Evolutionary conservation across 2,888 invertebrate species (phyloP), one percentile per base, ranked within the genome.

Genomic region (Limnephilus marmoratus): DNA sequence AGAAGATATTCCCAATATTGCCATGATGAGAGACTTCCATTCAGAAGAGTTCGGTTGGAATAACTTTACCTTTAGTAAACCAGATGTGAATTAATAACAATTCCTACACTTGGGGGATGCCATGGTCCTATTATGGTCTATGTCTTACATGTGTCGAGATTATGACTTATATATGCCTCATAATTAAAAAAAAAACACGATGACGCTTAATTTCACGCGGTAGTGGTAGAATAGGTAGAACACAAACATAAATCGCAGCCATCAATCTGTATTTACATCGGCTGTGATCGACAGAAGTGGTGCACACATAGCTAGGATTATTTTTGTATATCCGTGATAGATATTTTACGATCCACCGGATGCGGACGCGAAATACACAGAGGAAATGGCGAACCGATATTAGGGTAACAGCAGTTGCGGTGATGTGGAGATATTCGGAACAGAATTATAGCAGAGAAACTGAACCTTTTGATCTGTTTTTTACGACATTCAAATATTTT

Each of bases 321-420:
- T 68, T 68, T 24, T 24, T 68, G 68, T 68, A 68, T 68, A 68
- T 68, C 68, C 68, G 68, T 68, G 68, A 68, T 68, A 68, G 68
- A 68, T 68, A n/a, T 68, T 68, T 68, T 68, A 68, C 68, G 68
- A 68, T 68, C 68, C 68, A n/a, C 68, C 68, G 68, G 68, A 68
- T 68, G 68, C 9, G 68, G 68, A 68, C 80, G 24, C 29, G 29
- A 5, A 86, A 49, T 45, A 34, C 37, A 9, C 80, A 31, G 87
- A 49, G 83, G 53, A 68, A 90, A 90, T 68, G 85, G 88, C 80
- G n/a, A 81, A 89, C 85, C 83, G 83, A 90, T 85, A 90, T 90
- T 85, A 90, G 90, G 68, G 82, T 81, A 41, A 90, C 90, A 90
- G 90, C 90, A 85, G 90, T 90, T 90, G 85, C 82, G 90, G 90